These are phyloP conservation scores for Cryptus viduatorius DNA, from an alignment of 2,888 invertebrate genomes.

Conservation along the genomic window DNA sequence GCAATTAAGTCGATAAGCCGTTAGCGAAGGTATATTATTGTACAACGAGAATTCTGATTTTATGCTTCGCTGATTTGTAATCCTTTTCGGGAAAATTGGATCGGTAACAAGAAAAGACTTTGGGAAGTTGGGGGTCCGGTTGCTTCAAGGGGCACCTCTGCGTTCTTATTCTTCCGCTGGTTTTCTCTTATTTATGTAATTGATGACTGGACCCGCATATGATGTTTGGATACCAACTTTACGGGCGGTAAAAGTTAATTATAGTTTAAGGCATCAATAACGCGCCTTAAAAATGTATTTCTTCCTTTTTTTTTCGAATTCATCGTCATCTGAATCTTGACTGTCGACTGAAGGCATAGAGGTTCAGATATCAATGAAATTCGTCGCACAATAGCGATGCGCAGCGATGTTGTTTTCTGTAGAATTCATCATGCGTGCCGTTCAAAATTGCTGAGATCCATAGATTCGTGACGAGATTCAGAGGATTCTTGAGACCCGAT, in stretches of 20 bases:
- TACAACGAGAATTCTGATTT: neutral
- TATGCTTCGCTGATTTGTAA: neutral
- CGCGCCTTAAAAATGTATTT: neutral
- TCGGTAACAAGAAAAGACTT: no score
- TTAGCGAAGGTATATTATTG: neutral
- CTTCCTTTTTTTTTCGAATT: no score
- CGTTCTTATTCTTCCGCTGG: neutral
- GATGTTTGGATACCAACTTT: neutral
- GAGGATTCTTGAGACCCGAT: constrained; percentile 66
- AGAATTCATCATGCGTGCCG: neutral
- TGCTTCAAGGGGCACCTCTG: no score
- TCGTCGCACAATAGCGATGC: neutral
- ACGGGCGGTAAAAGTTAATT: neutral
- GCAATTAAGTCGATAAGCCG: constrained; percentile 2
- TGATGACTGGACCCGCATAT: neutral
- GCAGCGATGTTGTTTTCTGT: neutral
- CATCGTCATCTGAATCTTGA: no score
- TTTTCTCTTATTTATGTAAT: neutral
- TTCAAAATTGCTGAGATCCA: neutral
- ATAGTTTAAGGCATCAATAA: neutral
- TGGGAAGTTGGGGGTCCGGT: no score
- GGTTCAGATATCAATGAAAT: no score
- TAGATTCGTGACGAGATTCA: constrained; percentile 16
- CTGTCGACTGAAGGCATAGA: no score
- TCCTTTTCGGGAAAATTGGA: no score